Conservation (phyloP, 2,113 vertebrate species). For the Phycodurus eques region DNA sequence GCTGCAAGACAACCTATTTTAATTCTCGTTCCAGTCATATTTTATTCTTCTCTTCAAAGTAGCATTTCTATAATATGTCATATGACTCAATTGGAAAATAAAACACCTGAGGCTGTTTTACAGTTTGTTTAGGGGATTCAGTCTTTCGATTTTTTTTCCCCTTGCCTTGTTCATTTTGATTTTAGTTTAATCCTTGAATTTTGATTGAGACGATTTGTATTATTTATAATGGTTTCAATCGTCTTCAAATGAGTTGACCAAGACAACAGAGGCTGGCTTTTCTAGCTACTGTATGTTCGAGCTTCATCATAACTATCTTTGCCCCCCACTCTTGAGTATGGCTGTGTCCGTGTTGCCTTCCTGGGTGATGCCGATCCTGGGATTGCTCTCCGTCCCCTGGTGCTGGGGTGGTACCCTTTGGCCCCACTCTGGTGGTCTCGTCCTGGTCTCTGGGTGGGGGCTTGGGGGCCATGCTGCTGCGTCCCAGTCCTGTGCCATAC, state of each 20-base stretch:
- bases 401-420: too few relatives aligned
- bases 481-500: too few relatives aligned
- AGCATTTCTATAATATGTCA: not conserved
- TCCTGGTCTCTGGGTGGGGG: too few relatives aligned
- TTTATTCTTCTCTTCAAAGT: not conserved
- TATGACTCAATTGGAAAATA: not conserved
- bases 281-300: not conserved
- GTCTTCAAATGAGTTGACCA: not conserved
- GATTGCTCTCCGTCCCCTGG: too few relatives aligned
- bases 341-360: too few relatives aligned
- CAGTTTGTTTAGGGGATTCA: not conserved
- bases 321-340: not conserved
- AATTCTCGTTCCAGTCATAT: not conserved
- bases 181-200: not conserved
- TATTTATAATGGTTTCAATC: not conserved
- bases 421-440: too few relatives aligned
- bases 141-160: not conserved
- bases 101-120: not conserved
- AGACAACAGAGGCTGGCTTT: too few relatives aligned
- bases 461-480: too few relatives aligned
- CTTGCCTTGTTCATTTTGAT: not conserved
- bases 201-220: not conserved
- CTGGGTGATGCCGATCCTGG: too few relatives aligned
- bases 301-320: not conserved
- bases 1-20: slow-evolving; percentile 35